These are phyloP conservation scores for Chymomyza procnemis DNA, from an alignment of 2,888 invertebrate species.

Conservation along the genomic window DNA sequence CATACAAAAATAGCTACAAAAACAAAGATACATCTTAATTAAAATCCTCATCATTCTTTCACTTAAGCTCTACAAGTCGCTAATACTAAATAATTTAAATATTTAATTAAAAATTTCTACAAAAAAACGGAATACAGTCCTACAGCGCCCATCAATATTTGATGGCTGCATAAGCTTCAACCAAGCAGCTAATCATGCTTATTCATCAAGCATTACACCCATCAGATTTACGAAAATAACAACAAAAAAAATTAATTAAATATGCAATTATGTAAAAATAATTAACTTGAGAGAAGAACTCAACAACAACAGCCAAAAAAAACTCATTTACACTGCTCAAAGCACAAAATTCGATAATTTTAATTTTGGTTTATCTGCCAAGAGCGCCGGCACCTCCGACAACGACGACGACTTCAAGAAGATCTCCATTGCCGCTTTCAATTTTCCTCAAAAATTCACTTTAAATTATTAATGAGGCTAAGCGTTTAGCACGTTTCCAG, in stretches of 20 bases:
- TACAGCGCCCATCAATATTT: background rate
- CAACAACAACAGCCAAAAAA: background rate
- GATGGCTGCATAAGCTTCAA: background rate
- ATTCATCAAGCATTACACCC: background rate
- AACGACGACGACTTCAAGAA: background rate
- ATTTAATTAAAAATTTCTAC: slow-evolving; percentile 8
- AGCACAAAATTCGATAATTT: slow-evolving; percentile 12
- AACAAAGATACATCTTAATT: too few species aligned
- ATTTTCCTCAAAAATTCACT: slow-evolving; percentile 34
- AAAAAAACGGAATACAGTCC: background rate
- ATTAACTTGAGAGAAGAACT: background rate
- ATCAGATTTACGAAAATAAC: background rate
- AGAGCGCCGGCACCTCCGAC: background rate
- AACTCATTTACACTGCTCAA: background rate
- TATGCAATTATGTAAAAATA: slow-evolving; percentile 2
- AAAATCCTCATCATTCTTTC: background rate
- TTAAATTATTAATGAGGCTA: slow-evolving; percentile 62
- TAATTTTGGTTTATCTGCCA: slow-evolving; percentile 1
- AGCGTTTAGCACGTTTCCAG: slow-evolving; percentile 62
- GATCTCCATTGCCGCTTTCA: background rate
- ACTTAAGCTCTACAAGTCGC: too few species aligned
- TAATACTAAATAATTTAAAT: slow-evolving; percentile 6
- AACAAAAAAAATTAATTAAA: slow-evolving; percentile 3
- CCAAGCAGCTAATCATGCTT: background rate
- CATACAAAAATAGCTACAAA: too few species aligned